Base-by-base conservation (phyloP, 2,888 invertebrate genomes). In the Liodrosophila aerea region DNA sequence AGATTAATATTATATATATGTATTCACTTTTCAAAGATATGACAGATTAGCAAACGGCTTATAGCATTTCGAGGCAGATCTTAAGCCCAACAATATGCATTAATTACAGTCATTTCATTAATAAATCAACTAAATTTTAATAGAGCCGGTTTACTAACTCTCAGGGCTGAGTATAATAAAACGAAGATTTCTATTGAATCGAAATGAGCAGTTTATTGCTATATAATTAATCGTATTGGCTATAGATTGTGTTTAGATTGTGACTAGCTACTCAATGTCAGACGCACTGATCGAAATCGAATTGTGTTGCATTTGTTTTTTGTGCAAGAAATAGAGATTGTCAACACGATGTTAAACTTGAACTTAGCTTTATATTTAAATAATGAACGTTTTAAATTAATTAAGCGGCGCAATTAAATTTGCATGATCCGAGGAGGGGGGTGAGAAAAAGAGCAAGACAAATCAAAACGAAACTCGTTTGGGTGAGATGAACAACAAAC, bases 301-400 rank as follows among this genome's bases (percentile, higher is more conserved):
- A 64, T 53, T 13, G 7, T n/a, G 12, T 7, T 27, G 12, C 39
- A 15, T 15, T 41, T 41, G 16, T 12, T 37, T n/a, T n/a, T n/a
- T n/a, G n/a, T n/a, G n/a, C n/a, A n/a, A n/a, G n/a, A n/a, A n/a
- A n/a, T n/a, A n/a, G n/a, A n/a, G n/a, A n/a, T n/a, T 68, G 58
- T 67, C 53, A 67, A 63, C 53, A 33, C 22, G 8, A 30, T 15
- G 16, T 37, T 57, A 8, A 66, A 47, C 50, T 59, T 59, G 59
- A 66, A 31, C 51, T 37, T 49, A 65, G 22, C 5, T 22, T 22
- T 22, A 22, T 5, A 22, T 22, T 22, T 22, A 5, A 22, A 22
- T 22, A 76, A 65, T 40, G 53, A 41, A 41, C 64, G 74, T 45
- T 72, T 54, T 27, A 73, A 77, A 73, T 76, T 77, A 77, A 81